Evolutionary conservation across 2,797 vertebrate species (phyloP).

Genomic region (Cossypha heuglini): DNA sequence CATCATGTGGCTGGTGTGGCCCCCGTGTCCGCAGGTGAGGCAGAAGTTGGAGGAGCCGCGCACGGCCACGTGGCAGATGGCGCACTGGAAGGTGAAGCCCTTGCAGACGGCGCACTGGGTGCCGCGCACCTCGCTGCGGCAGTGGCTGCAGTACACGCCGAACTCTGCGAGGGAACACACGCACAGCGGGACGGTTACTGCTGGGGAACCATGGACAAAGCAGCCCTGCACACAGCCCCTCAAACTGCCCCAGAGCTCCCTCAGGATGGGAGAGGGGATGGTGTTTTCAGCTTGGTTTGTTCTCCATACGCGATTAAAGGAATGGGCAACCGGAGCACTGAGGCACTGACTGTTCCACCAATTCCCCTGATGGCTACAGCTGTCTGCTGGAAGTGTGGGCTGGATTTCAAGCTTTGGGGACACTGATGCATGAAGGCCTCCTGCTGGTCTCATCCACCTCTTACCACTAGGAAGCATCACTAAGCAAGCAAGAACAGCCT

Average conservation of each 20-base stretch:
- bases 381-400: fast-evolving
- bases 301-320: fast-evolving
- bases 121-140: conserved; percentile 90
- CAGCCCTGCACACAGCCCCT: neutral
- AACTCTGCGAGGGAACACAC: conserved; percentile 80
- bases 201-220: fast-evolving
- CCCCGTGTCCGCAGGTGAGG: conserved; percentile 91
- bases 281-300: neutral
- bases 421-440: neutral
- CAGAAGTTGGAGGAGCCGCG: conserved; percentile 97
- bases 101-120: conserved; percentile 93
- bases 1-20: conserved; percentile 97
- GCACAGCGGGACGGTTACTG: fast-evolving
- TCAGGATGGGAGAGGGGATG: neutral
- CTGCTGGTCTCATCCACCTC: neutral
- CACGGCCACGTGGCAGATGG: conserved; percentile 94
- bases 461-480: neutral
- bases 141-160: conserved; percentile 94
- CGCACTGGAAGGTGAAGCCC: conserved; percentile 94
- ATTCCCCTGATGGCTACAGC: neutral
- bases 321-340: fast-evolving
- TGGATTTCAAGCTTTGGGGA: neutral
- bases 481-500: neutral
- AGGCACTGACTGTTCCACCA: neutral
- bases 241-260: neutral